Base-by-base conservation (phyloP, 1,140 invertebrate genomes). In the Scaptomyza graminum region DNA sequence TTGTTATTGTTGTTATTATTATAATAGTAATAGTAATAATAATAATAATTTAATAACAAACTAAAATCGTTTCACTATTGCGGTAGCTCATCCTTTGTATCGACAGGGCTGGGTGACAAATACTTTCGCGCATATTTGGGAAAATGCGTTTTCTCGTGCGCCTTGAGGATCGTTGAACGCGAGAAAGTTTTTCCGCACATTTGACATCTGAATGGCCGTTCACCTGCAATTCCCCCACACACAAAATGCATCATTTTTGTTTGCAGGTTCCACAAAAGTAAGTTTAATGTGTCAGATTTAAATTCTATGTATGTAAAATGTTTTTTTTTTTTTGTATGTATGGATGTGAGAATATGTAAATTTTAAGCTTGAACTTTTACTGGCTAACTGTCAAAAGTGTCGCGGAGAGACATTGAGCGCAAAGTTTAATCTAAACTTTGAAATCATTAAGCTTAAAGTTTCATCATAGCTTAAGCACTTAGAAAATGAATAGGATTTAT, bases 61-160 rank as follows among this genome's bases (percentile, higher is more conserved):
- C 90, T 91, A 91, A 91, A 88, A 78, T 91, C 90, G 79, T 83
- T 91, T 92, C 89, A 92, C 93, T 94, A 94, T 92, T 95, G 95
- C 76, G 95, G 95, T 91, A 95, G 95, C 92, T 96, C 95, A 90
- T 96, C 95, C 85, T 95, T 94, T 55, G 95, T 95, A 82, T 97
- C 96, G 77, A 96, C 94, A 61, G 96, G 96, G 89, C 95, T 96
- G 70, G 96, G 96, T 74, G 96, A 96, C 79, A 97, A 93, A 92
- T 96, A 97, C 93, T 97, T 97, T 66, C 96, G 93, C 79, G 96
- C 95, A 92, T 96, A 97, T 92, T 97, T 97, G 63, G 96, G 96
- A 93, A 96, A 97, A 92, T 97, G 96, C 74, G 96, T 97, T 93
- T 97, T 97, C 92, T 97, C 96, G 92, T 97, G 97, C 76, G 96